Evolutionary conservation across 2,113 vertebrate species (phyloP), one percentile per base, ranked within the genome.

Genomic region (Nannobrachium achirus): DNA sequence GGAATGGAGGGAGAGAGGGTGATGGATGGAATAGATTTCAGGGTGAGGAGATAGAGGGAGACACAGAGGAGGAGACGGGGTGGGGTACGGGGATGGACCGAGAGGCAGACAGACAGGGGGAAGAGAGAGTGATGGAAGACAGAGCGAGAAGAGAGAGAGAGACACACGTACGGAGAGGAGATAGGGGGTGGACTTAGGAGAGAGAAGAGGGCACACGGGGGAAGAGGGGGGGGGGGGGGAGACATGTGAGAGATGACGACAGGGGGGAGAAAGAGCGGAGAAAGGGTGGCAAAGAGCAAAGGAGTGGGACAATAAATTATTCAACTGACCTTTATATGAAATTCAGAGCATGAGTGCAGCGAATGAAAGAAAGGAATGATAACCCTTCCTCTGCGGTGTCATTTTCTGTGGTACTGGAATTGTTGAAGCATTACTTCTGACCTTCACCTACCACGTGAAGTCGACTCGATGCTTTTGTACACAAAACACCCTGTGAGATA

Each of bases 321-420:
- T 78, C 13, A 76, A 39, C 6, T 38, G 71, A 83, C 69, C 56
- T 78, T 79, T 77, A 15, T 56, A 5, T 64, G 10, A 73, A 49
- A 70, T 45, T 73, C 61, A 63, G 15, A 10, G 18, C 6, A 58
- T 50, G 40, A 66, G 10, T 42, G 65, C 19, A 58, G 45, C 0
- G 57, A 19, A 62, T 25, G 63, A 62, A 66, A 75, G 14, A 72
- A 63, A 52, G 10, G 0, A 33, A 33, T 33, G 25, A 33, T 33
- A 33, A 33, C 1, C 20, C 25, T 33, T 33, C 25, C 25, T 33
- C 25, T 33, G 25, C 6, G 25, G 25, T 33, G 25, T 33, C 25
- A 33, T 33, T n/a, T n/a, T 33, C 25, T 33, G 25, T 33, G 25
- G 25, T 33, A 33, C 3, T 33, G 25, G 25, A 1, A 33, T 33